Percentiles rank a stretch among this genome's conserved stretches.
phyloP scores from a whole-genome alignment of 1,140 invertebrate genomes.

The Cotesia chilonis region DNA sequence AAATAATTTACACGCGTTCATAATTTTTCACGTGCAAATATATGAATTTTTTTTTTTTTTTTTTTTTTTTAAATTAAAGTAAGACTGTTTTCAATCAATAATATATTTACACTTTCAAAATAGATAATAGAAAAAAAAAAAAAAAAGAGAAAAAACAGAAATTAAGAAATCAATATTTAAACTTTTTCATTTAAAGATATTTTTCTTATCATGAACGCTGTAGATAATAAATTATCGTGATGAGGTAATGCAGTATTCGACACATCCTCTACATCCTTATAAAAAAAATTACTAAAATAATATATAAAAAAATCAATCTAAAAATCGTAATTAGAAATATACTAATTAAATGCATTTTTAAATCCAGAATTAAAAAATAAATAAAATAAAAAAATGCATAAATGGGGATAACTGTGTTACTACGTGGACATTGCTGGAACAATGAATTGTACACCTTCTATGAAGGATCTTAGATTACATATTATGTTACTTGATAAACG shows the following conservation, averaged over 20 bases:
- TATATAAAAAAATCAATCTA: neutral
- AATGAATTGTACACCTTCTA: conserved; percentile 65
- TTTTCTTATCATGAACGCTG: conserved; percentile 14
- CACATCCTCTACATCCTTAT: neutral
- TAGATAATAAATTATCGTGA: conserved; percentile 33
- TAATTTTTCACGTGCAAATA: neutral
- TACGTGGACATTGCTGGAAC: conserved; percentile 64
- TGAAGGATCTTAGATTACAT: conserved; percentile 62
- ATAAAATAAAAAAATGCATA: conserved; percentile 27
- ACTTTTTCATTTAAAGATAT: neutral
- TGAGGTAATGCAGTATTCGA: conserved; percentile 36
- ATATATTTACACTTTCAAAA: too few relatives aligned
- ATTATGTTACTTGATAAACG: conserved; percentile 61
- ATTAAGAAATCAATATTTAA: neutral
- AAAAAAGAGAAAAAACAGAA: neutral
- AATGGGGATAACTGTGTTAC: conserved; percentile 60
- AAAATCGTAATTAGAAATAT: too few relatives aligned
- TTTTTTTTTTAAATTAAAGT: too few relatives aligned
- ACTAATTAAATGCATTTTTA: neutral
- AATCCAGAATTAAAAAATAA: neutral
- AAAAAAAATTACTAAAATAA: neutral
- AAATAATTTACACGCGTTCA: neutral
- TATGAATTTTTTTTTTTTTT: too few relatives aligned
- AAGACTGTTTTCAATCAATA: too few relatives aligned
- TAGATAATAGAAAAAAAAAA: too few relatives aligned